phyloP scores from a whole-genome alignment of 2,113 vertebrate genomes.

The Cygnus atratus region DNA sequence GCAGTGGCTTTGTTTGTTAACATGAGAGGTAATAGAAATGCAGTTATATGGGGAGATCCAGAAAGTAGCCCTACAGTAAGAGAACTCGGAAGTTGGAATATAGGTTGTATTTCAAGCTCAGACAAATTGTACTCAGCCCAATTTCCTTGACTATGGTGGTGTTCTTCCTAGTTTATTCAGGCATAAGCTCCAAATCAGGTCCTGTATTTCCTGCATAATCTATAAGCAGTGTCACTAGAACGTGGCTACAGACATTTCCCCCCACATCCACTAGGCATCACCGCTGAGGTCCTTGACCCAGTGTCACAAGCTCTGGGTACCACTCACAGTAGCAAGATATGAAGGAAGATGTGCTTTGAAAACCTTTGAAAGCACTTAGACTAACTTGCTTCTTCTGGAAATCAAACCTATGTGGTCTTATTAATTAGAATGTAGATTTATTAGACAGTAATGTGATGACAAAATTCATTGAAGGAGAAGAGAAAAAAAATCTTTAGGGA shows the following conservation, averaged over 20 bases:
- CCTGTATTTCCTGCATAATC: neutral
- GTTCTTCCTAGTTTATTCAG: neutral
- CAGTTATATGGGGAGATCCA: neutral
- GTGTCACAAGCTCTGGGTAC: neutral
- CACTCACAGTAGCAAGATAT: neutral
- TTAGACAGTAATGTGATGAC: neutral
- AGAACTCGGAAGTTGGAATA: neutral
- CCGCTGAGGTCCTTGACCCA: neutral
- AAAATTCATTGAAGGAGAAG: neutral
- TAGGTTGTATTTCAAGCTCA: neutral
- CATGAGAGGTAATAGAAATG: neutral
- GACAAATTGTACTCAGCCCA: neutral
- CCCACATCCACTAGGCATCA: fast-evolving
- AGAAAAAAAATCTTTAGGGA: neutral
- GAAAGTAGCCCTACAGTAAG: neutral
- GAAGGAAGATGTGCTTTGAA: neutral
- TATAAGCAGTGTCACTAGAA: neutral
- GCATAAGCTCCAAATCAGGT: neutral
- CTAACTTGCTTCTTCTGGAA: neutral
- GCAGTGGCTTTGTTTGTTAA: neutral
- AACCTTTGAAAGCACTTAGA: neutral
- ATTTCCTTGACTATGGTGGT: neutral
- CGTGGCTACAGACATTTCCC: neutral
- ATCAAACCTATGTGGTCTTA: neutral
- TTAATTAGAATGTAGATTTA: neutral